phyloP scores from a whole-genome alignment of 30 jellyfish, hydroid and myxozoan genomes.

The Hydractinia symbiolongicarpus region DNA sequence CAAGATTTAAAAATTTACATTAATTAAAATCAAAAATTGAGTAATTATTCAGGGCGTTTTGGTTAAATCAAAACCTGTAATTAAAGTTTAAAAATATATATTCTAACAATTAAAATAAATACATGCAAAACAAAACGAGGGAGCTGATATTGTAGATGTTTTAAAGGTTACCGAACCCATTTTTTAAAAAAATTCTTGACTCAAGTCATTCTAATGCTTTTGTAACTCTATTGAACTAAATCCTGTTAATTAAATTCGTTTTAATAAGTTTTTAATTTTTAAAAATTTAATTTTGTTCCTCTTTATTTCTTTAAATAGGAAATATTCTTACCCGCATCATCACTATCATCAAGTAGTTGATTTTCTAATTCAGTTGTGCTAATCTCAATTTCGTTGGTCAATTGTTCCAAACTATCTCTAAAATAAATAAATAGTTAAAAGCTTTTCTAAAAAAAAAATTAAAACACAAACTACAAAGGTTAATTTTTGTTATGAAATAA shows the following conservation, averaged over 20 bases:
- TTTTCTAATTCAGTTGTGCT: conserved; percentile 26
- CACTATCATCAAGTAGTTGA: conserved; percentile 30
- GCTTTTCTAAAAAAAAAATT: not conserved
- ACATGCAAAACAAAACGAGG: no score
- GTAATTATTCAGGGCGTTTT: no score
- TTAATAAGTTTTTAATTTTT: no score
- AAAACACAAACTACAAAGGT: no score
- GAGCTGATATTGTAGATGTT: not conserved
- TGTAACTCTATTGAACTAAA: not conserved
- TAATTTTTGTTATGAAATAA: no score
- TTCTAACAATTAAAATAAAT: no score
- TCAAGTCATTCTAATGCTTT: not conserved
- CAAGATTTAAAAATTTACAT: no score
- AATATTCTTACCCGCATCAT: conserved; percentile 30
- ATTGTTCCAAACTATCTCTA: conserved; percentile 50
- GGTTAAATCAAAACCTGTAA: no score
- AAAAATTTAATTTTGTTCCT: not conserved
- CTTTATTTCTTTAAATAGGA: not conserved
- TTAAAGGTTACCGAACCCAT: not conserved
- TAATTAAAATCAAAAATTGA: no score
- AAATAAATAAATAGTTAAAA: not conserved
- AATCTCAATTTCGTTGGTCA: conserved; percentile 25
- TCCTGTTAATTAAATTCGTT: no score
- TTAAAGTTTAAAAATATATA: no score
- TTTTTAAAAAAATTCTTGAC: not conserved